phyloP scores from a whole-genome alignment of 2,113 vertebrate species.

The Aegotheles bennettii region DNA sequence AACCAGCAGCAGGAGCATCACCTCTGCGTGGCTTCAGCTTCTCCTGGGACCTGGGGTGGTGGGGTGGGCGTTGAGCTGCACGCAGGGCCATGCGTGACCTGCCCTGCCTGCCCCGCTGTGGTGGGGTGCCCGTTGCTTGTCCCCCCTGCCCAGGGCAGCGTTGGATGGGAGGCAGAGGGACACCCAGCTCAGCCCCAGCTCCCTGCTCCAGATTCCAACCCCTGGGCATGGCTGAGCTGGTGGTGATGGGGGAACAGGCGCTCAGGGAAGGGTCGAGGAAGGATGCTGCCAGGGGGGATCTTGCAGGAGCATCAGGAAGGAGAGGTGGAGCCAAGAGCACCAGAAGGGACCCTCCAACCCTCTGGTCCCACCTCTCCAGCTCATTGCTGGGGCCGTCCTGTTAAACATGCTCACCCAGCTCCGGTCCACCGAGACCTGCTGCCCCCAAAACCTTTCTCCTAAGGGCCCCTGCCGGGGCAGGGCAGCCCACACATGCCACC shows the following conservation, averaged over 20 bases:
- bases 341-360: background rate
- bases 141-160: rapidly evolving
- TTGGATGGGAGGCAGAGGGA: background rate
- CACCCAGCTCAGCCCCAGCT: background rate
- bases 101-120: background rate
- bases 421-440: rapidly evolving
- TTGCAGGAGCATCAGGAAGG: background rate
- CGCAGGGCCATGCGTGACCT: rapidly evolving
- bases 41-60: no score
- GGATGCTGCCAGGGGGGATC: background rate
- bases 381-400: background rate
- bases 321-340: background rate
- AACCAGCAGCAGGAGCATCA: background rate
- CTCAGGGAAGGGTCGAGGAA: background rate
- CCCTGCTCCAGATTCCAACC: background rate
- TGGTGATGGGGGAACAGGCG: rapidly evolving
- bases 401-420: rapidly evolving
- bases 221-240: background rate
- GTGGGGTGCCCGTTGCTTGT: rapidly evolving
- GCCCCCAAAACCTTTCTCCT: background rate
- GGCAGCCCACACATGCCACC: background rate
- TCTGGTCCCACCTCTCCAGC: background rate
- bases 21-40: background rate
- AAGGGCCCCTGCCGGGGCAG: background rate
- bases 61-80: rapidly evolving